Base-by-base conservation (phyloP, 2,113 vertebrate genomes). In the Carassius gibelio region DNA sequence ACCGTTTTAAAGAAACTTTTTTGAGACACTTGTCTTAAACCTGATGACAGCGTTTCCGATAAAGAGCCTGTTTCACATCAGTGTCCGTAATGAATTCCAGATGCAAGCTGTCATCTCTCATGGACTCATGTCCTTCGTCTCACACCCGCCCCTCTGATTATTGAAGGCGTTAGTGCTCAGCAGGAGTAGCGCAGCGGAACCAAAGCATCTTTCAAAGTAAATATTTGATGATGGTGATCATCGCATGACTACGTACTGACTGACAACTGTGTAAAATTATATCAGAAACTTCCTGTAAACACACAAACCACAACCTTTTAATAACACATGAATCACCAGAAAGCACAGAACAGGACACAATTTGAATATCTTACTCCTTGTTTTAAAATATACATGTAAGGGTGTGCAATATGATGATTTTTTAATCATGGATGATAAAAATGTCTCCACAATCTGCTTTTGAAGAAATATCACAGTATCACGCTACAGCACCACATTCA, bases 51-150 rank as follows among this genome's bases (percentile, higher is more conserved):
- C 50, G 4, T 30, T 75, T 88, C 76, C 64, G 78, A 84, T 86
- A 68, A 87, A 84, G 19, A 61, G 55, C 8, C 66, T 48, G 68
- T 66, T 89, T 61, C 57, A 48, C 83, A 68, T 88, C 76, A 62
- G 36, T 26, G 74, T 72, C n/a, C 19, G 50, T 81, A 62, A 88
- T 69, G 71, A 84, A 87, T 85, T 85, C 87, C 89, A 86, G 83
- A 85, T 75, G 81, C 68, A 69, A 64, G 84, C 80, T 75, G 61
- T 86, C 83, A 84, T 81, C 42, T 82, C 81, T 50, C 17, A 5
- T 61, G 66, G 38, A 77, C 68, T 71, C 15, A 45, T 80, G 75
- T 84, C 57, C 38, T 86, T 85, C 77, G 57, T 66, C 81, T 68
- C 81, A 83, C n/a, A 59, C 57, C 34, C 74, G 1, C 72, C 74